Evolutionary conservation across 2,888 invertebrate genomes (phyloP).

Genomic region (Harmothoe impar): DNA sequence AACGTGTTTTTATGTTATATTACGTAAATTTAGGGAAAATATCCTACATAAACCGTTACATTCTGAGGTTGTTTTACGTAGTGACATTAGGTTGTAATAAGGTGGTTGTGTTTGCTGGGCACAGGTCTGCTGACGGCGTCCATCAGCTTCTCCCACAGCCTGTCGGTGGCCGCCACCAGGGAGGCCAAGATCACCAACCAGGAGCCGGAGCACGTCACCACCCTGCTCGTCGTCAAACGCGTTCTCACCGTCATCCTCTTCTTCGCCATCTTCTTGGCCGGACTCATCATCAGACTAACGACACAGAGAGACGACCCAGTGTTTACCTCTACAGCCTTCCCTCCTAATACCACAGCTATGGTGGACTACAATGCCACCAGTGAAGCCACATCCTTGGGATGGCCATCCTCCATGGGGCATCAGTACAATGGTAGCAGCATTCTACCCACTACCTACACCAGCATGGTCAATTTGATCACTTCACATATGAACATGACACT

Average conservation of each 20-base stretch:
- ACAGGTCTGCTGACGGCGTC: slow-evolving; percentile 29
- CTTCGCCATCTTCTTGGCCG: slow-evolving; percentile 3
- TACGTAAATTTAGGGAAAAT: no score
- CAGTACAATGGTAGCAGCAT: background rate
- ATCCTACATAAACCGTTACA: no score
- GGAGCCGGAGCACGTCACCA: background rate
- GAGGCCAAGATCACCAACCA: background rate
- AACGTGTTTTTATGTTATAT: no score
- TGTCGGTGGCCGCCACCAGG: background rate
- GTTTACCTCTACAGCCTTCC: background rate
- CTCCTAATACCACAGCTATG: background rate
- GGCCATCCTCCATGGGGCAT: background rate
- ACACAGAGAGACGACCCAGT: background rate
- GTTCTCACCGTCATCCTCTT: background rate
- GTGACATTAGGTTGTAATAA: no score
- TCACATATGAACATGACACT: background rate
- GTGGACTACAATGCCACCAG: background rate
- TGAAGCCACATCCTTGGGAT: background rate
- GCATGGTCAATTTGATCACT: background rate
- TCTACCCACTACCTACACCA: background rate
- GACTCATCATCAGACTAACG: slow-evolving; percentile 2
- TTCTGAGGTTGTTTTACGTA: no score
- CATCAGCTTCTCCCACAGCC: slow-evolving; percentile 16
- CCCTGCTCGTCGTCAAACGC: background rate
- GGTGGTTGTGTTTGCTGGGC: no score